A percentile compares a stretch with the other conserved stretches of the same genome.
phyloP scores from a whole-genome alignment of 2,888 invertebrate species.

The Drosophila lacicola region DNA sequence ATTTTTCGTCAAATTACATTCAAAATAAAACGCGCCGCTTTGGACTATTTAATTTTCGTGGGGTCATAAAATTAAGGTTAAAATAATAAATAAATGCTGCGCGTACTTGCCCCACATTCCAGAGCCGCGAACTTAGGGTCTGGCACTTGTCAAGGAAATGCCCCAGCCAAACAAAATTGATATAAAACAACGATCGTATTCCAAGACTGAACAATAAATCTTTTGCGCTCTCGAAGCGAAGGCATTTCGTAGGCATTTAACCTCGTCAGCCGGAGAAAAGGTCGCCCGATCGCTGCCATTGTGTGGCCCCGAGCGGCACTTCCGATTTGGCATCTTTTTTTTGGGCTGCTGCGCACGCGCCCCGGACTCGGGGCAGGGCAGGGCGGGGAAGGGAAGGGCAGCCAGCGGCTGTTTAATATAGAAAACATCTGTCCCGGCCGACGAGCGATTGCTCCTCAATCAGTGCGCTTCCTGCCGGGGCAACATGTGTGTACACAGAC shows the following conservation, averaged over 20 bases:
- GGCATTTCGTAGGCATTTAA: slow-evolving; percentile 61
- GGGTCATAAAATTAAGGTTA: slow-evolving; percentile 25
- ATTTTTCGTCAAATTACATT: no score
- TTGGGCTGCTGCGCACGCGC: slow-evolving; percentile 54
- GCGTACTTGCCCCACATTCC: slow-evolving; percentile 19
- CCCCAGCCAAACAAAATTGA: slow-evolving; percentile 45
- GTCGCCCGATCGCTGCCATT: slow-evolving; percentile 22
- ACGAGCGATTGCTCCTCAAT: slow-evolving; percentile 71
- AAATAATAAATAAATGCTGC: slow-evolving; percentile 1
- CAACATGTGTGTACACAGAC: slow-evolving; percentile 68
- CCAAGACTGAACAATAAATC: slow-evolving; percentile 61
- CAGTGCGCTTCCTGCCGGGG: slow-evolving; percentile 76
- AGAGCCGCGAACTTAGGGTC: slow-evolving; percentile 3
- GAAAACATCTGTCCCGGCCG: slow-evolving; percentile 75
- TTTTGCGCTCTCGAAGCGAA: slow-evolving; percentile 35
- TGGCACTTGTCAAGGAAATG: slow-evolving; percentile 62
- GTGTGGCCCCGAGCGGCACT: slow-evolving; percentile 54
- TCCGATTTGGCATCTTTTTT: slow-evolving; percentile 61
- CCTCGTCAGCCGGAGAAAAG: slow-evolving; percentile 38
- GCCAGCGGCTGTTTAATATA: slow-evolving; percentile 54
- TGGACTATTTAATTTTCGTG: no score
- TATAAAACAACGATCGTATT: slow-evolving; percentile 69
- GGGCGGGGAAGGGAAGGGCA: background rate
- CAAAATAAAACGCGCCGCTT: no score
- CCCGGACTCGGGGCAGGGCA: background rate